Conservation (phyloP, 2,797 vertebrate genomes). For the Spatula clypeata region DNA sequence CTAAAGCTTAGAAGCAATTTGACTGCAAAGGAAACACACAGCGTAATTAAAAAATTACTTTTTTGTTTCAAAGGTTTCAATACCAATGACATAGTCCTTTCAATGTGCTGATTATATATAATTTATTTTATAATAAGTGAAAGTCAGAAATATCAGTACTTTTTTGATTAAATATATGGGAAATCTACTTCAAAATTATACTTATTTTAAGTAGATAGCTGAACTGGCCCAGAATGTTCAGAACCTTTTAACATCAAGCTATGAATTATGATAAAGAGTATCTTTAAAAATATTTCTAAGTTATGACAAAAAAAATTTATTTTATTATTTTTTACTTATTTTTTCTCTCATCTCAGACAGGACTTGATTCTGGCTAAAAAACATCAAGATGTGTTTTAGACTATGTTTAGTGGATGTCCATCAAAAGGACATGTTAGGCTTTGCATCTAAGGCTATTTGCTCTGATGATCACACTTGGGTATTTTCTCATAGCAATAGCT, state of each 20-base stretch:
- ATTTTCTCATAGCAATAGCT: background rate
- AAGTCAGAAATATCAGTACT: background rate
- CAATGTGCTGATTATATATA: background rate
- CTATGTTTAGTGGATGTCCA: background rate
- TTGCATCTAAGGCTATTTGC: background rate
- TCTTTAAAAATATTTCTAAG: background rate
- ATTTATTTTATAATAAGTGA: background rate
- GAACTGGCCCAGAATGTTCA: background rate
- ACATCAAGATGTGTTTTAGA: background rate
- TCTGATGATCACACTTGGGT: background rate
- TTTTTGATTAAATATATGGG: background rate
- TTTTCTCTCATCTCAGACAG: background rate
- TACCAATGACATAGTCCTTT: background rate
- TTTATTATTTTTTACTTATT: background rate
- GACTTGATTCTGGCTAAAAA: background rate
- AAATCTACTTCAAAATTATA: background rate
- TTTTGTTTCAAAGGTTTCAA: background rate
- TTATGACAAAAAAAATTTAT: background rate
- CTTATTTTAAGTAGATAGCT: background rate
- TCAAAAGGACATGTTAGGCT: background rate
- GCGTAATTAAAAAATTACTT: background rate
- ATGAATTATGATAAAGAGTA: rapidly evolving
- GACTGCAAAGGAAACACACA: background rate
- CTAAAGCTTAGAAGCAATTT: background rate
- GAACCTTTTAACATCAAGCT: background rate